These are phyloP conservation scores for Bombus superbus DNA, from an alignment of 1,140 invertebrate species.

Conservation along the genomic window DNA sequence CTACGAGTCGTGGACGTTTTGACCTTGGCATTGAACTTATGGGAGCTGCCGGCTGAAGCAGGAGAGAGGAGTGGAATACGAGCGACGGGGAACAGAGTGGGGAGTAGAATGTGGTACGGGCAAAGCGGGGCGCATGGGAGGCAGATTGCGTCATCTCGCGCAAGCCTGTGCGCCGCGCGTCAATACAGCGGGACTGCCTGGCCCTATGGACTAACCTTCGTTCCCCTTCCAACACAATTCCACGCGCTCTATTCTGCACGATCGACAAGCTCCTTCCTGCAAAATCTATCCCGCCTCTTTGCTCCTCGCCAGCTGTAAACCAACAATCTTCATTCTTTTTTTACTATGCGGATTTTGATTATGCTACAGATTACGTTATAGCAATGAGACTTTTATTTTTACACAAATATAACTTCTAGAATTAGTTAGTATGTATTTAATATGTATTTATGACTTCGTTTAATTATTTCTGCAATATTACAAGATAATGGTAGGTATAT, in stretches of 20 bases:
- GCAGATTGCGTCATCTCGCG: conserved; percentile 79
- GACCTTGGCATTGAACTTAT: conserved; percentile 82
- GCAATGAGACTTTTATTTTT: not conserved
- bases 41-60: conserved; percentile 60
- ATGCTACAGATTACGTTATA: not conserved
- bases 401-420: too few species aligned
- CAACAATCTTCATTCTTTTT: not conserved
- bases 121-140: conserved; percentile 35
- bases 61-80: conserved; percentile 41
- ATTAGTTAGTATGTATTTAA: not conserved
- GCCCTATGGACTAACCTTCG: conserved; percentile 66
- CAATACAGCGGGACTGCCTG: conserved; percentile 75
- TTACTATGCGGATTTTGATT: not conserved
- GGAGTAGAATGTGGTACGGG: conserved; percentile 40
- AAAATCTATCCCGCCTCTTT: conserved; percentile 23
- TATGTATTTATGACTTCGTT: not conserved
- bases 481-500: too few species aligned
- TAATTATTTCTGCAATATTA: not conserved
- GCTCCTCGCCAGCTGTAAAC: conserved; percentile 9
- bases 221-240: not conserved
- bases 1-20: conserved; percentile 73
- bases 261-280: conserved; percentile 12
- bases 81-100: conserved; percentile 23
- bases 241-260: conserved; percentile 5
- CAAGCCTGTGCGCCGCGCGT: conserved; percentile 76